Base-by-base conservation (phyloP, 2,797 vertebrate genomes). In the Echiichthys vipera region DNA sequence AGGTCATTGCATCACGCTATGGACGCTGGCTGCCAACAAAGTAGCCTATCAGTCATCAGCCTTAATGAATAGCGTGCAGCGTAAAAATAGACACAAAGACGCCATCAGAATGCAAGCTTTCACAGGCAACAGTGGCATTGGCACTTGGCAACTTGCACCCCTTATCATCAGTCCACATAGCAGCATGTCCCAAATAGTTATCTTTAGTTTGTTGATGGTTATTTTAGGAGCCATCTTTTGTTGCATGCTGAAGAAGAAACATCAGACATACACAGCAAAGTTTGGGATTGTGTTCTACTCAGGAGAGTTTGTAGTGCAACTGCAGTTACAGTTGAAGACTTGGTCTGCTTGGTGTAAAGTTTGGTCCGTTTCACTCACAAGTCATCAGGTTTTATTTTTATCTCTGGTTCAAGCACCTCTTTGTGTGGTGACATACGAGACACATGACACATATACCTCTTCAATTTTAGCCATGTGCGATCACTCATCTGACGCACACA, bases 41-140 rank as follows among this genome's bases (percentile, higher is more conserved):
- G 81, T 84, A 83, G 86, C 89, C 89, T 85, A 92, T 93, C 91
- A 93, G 91, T 92, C 91, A 91, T 90, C 91, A 83, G 87, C 83
- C 83, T 83, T 90, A 92, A 94, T 91, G 90, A 91, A 91, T 82
- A 84, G 84, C 80, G 84, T 39, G 77, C 78, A 25, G 85, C 30
- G 77, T 88, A 92, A 93, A 93, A 93, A 93, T 90, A 93, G 88
- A 89, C 37, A 80, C 90, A 88, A 87, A 87, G 90, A 84, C 81
- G 86, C 50, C 81, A 83, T 86, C 86, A 89, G 77, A 87, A 84
- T 71, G 69, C 71, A 78, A 61, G 89, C 80, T 77, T 86, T 84
- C 84, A 80, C 75, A 50, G 80, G 84, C 85, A 78, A 86, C 64
- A 24, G 78, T 71, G 85, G 80, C 77, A 86, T 47, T 84, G 77